These are phyloP conservation scores for Lepidothrix coronata DNA, from an alignment of 2,113 vertebrate genomes.

Conservation along the genomic window DNA sequence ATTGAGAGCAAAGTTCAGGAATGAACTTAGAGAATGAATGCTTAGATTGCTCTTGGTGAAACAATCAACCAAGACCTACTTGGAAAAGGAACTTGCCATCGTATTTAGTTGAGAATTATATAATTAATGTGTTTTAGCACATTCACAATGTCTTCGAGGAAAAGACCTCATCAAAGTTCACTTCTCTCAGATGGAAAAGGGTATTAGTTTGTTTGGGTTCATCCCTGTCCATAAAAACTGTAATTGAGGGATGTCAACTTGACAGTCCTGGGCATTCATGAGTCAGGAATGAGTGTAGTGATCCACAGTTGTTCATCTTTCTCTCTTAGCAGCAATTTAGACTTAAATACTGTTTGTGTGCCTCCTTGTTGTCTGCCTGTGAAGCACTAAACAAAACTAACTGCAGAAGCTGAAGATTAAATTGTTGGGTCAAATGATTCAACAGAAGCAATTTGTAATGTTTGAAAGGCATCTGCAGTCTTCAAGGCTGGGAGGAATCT, in stretches of 20 bases:
- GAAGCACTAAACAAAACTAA: background rate
- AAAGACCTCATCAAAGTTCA: background rate
- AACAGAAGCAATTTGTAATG: background rate
- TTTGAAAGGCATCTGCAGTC: background rate
- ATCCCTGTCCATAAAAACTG: background rate
- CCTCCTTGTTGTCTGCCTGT: background rate
- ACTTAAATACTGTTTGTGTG: background rate
- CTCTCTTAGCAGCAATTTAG: background rate
- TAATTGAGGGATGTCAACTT: background rate
- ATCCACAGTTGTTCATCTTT: background rate
- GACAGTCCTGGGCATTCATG: background rate
- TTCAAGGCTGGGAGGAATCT: background rate
- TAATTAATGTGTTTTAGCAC: background rate
- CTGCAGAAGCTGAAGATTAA: background rate
- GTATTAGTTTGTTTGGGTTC: accelerated
- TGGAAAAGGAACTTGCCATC: background rate
- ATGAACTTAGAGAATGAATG: background rate
- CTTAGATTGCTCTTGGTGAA: background rate
- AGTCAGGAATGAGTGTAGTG: background rate
- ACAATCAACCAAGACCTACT: accelerated
- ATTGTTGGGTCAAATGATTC: background rate
- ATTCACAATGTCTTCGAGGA: background rate
- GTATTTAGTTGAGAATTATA: background rate
- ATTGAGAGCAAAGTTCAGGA: background rate
- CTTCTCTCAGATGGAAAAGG: background rate